A percentile compares a stretch with the other conserved stretches of the same genome.
Evolutionary conservation across 1,140 invertebrate genomes (phyloP).

Genomic region (Sogatella furcifera): DNA sequence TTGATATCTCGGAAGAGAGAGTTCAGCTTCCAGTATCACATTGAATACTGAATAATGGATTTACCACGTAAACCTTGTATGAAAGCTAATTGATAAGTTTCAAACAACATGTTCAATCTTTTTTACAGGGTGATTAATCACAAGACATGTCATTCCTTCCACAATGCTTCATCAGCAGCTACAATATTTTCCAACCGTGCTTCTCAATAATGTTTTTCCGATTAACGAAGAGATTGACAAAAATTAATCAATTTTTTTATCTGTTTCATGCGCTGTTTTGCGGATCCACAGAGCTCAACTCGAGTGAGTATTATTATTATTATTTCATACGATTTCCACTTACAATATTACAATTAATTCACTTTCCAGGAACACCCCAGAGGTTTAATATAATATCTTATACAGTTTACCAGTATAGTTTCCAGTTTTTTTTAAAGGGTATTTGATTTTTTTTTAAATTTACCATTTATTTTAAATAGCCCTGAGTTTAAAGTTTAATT

Average conservation of each 20-base stretch:
- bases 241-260: slow-evolving; percentile 14
- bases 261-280: slow-evolving; percentile 24
- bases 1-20: neutral
- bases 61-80: neutral
- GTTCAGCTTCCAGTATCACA: neutral
- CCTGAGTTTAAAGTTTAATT: too few relatives aligned
- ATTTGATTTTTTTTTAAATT: too few relatives aligned
- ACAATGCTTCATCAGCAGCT: too few relatives aligned
- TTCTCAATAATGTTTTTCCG: too few relatives aligned
- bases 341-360: too few relatives aligned
- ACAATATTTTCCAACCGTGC: too few relatives aligned
- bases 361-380: too few relatives aligned
- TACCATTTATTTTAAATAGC: too few relatives aligned
- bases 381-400: too few relatives aligned
- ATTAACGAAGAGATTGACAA: too few relatives aligned
- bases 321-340: neutral
- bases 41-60: neutral
- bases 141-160: neutral
- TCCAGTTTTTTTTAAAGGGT: too few relatives aligned
- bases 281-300: slow-evolving; percentile 33
- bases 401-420: too few relatives aligned
- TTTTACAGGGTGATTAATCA: neutral
- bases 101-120: neutral
- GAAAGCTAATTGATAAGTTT: slow-evolving; percentile 1
- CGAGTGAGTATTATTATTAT: slow-evolving; percentile 42